Percentiles rank a stretch among this genome's conserved stretches.
These are phyloP conservation scores for Hipparchia semele DNA, from an alignment of 2,888 invertebrate species.

Conservation along the genomic window DNA sequence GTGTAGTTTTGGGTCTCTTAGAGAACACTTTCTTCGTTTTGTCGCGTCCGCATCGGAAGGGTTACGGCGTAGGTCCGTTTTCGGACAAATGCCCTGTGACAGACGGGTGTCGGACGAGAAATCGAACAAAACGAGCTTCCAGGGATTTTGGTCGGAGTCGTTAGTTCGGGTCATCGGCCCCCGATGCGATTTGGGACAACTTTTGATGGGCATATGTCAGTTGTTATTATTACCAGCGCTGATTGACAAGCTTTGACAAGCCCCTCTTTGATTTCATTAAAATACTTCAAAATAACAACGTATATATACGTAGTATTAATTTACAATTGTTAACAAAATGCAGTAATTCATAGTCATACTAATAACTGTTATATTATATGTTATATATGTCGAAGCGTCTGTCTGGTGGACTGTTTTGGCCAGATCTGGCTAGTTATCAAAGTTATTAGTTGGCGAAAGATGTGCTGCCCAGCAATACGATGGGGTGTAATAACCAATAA, in stretches of 20 bases:
- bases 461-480: too few species aligned
- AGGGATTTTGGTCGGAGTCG: constrained; percentile 78
- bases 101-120: constrained; percentile 47
- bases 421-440: too few species aligned
- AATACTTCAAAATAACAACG: neutral
- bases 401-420: too few species aligned
- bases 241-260: constrained; percentile 64
- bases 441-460: too few species aligned
- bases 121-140: constrained; percentile 59
- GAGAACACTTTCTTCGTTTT: constrained; percentile 55
- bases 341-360: too few species aligned
- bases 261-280: neutral
- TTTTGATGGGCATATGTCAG: constrained; percentile 76
- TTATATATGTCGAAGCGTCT: too few species aligned
- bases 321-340: neutral
- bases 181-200: constrained; percentile 81
- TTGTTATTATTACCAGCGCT: constrained; percentile 66
- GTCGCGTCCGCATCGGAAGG: constrained; percentile 50
- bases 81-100: constrained; percentile 52
- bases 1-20: constrained; percentile 51
- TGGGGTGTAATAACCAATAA: too few species aligned
- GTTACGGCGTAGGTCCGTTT: constrained; percentile 46
- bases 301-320: neutral
- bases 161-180: constrained; percentile 79
- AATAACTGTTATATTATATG: too few species aligned